A percentile compares a stretch with the other conserved stretches of the same genome.
Evolutionary conservation across 2,888 invertebrate species (phyloP).

Genomic region (Prosopocoilus inquinatus): DNA sequence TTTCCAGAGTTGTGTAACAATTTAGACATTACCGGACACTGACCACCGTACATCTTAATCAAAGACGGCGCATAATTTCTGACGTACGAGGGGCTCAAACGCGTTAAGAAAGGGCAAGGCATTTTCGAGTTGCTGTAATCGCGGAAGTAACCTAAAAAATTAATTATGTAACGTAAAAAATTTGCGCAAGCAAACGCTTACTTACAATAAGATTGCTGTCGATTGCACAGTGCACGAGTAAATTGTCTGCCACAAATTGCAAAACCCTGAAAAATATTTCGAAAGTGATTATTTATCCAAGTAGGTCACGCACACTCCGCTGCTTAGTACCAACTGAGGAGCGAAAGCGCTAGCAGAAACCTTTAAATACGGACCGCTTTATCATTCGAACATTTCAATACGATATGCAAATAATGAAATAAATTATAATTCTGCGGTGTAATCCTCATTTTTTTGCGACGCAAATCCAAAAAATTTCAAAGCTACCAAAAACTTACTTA

Average conservation of each 20-base stretch:
- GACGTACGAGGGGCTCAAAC: conserved; percentile 75
- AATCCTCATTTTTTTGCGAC: too few species aligned
- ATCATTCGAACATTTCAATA: too few species aligned
- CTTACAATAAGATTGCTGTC: neutral
- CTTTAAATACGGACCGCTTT: too few species aligned
- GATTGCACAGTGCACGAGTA: neutral
- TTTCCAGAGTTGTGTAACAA: conserved; percentile 48
- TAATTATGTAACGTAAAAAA: neutral
- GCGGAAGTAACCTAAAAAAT: conserved; percentile 9
- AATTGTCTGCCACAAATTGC: neutral
- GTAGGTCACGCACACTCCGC: too few species aligned
- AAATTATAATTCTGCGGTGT: too few species aligned
- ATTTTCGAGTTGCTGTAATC: conserved; percentile 53
- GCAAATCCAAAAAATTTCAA: too few species aligned
- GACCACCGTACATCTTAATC: conserved; percentile 75
- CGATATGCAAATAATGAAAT: too few species aligned
- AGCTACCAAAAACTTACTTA: too few species aligned
- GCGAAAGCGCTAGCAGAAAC: too few species aligned
- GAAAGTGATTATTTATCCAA: too few species aligned
- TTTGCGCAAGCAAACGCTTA: neutral
- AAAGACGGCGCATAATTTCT: conserved; percentile 77
- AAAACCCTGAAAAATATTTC: conserved; percentile 1
- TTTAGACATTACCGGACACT: conserved; percentile 75
- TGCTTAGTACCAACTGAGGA: too few species aligned
- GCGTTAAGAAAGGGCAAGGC: conserved; percentile 87